phyloP scores from a whole-genome alignment of 2,113 vertebrate species.

The Trogon melanurus region DNA sequence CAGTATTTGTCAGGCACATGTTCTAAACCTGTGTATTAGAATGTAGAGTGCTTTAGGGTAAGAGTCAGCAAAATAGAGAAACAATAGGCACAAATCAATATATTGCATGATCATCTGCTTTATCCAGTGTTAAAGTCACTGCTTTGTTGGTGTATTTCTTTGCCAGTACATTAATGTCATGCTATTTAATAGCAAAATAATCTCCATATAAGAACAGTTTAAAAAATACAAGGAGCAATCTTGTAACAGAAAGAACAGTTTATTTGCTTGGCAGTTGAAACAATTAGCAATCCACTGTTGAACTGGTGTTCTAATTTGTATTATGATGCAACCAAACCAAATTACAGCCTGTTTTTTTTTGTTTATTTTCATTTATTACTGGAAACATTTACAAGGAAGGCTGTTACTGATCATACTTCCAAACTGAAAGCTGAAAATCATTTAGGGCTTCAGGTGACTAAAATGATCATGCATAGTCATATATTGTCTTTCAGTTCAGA shows the following conservation, averaged over 20 bases:
- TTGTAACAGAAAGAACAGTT: not conserved
- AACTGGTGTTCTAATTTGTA: not conserved
- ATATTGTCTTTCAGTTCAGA: not conserved
- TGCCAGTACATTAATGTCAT: not conserved
- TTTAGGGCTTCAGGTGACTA: not conserved
- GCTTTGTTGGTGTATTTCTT: not conserved
- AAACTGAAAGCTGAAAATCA: not conserved
- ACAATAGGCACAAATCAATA: not conserved
- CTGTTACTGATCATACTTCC: not conserved
- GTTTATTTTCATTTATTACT: not conserved
- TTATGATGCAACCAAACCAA: not conserved
- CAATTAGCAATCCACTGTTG: not conserved
- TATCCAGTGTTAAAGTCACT: not conserved
- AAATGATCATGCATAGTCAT: not conserved
- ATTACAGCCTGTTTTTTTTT: not conserved
- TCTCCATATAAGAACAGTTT: not conserved
- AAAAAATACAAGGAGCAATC: not conserved
- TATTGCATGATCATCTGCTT: not conserved
- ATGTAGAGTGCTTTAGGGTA: not conserved
- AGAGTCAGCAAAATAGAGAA: not conserved
- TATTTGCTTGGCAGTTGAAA: not conserved
- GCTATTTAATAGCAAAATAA: not conserved
- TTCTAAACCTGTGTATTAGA: not conserved
- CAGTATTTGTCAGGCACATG: not conserved
- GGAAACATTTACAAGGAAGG: not conserved